Conservation (phyloP, 2,888 invertebrate species). For the Leptopilina myrica region DNA sequence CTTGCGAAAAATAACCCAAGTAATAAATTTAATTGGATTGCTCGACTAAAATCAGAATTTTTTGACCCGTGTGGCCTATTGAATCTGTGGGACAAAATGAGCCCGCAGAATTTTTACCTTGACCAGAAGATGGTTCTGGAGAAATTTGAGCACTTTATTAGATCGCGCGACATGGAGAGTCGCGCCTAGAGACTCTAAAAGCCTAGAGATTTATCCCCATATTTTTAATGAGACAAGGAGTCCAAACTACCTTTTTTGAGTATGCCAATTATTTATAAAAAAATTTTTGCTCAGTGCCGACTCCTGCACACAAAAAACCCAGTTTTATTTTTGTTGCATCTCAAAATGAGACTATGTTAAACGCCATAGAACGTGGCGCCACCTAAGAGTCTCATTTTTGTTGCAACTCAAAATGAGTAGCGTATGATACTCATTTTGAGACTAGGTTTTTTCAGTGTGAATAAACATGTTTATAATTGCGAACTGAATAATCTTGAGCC, state of each 20-base stretch:
- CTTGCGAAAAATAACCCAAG: background rate
- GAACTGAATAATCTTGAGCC: no score
- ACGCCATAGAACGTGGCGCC: no score
- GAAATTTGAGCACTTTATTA: background rate
- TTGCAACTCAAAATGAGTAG: no score
- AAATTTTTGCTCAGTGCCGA: background rate
- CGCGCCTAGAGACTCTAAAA: background rate
- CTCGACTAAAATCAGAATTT: background rate
- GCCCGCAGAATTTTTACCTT: background rate
- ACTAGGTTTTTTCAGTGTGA: no score
- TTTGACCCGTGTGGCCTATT: background rate
- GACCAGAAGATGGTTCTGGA: background rate
- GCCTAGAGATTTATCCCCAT: background rate
- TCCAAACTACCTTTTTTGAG: background rate
- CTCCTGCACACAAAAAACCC: no score
- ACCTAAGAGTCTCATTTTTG: no score
- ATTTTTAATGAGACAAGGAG: background rate
- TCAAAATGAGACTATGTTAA: no score
- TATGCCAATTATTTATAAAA: conserved; percentile 1
- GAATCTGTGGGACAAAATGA: background rate
- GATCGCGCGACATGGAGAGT: background rate
- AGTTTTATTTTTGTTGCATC: no score
- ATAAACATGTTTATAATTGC: no score
- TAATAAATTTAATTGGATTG: background rate
- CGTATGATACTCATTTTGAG: no score